Evolutionary conservation across 2,797 vertebrate genomes (phyloP).

Genomic region (Characodon lateralis): DNA sequence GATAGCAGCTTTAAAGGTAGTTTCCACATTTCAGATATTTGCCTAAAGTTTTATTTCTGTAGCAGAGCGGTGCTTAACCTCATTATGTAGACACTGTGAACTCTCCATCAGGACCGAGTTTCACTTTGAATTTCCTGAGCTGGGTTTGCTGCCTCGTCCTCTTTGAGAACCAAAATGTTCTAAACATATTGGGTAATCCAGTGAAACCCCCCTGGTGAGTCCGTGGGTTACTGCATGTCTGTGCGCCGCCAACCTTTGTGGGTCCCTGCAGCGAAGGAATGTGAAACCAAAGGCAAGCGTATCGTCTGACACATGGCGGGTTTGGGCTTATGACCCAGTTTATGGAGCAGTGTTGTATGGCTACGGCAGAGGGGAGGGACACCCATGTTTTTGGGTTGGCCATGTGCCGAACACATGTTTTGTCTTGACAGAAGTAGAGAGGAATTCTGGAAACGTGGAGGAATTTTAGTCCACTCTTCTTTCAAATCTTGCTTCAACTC

Average conservation of each 20-base stretch:
- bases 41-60: neutral
- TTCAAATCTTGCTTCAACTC: neutral
- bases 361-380: slow-evolving; percentile 31
- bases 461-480: neutral
- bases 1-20: neutral
- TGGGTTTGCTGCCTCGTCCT: neutral
- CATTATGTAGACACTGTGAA: neutral
- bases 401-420: slow-evolving; percentile 43
- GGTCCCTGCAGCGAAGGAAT: slow-evolving; percentile 72
- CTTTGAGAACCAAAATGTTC: neutral
- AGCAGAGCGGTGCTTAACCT: neutral
- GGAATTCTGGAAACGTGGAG: neutral
- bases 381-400: slow-evolving; percentile 22
- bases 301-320: slow-evolving; percentile 75
- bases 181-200: neutral
- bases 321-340: slow-evolving; percentile 78
- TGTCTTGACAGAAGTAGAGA: slow-evolving; percentile 56
- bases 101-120: neutral
- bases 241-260: slow-evolving; percentile 21
- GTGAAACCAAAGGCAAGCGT: slow-evolving; percentile 70
- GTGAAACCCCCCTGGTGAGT: neutral
- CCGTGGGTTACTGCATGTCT: neutral
- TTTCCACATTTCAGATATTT: neutral
- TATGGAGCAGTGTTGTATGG: slow-evolving; percentile 48
- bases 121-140: neutral